phyloP scores from a whole-genome alignment of 2,888 invertebrate genomes.

The Gisinianus flammeolus region DNA sequence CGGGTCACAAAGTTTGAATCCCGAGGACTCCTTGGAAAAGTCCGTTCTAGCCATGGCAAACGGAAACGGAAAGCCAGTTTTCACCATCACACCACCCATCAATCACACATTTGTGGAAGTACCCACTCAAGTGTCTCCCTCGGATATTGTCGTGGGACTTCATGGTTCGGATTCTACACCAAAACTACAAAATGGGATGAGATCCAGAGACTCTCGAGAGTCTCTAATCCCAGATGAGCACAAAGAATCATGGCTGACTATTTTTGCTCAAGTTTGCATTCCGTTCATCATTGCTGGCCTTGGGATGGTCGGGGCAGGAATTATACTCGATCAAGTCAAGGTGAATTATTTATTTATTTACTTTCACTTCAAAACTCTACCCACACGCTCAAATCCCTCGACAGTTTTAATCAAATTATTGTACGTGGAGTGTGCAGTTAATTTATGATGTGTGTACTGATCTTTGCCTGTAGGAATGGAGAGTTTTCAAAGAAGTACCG shows the following conservation, averaged over 20 bases:
- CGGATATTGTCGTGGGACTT: constrained; percentile 52
- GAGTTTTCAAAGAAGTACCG: constrained; percentile 72
- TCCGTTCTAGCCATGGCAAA: constrained; percentile 38
- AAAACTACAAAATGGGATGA: constrained; percentile 51
- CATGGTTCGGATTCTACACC: constrained; percentile 55
- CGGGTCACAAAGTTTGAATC: constrained; percentile 32
- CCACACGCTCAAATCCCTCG: no score
- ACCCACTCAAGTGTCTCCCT: constrained; percentile 37
- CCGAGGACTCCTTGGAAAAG: constrained; percentile 30
- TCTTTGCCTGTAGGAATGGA: constrained; percentile 69
- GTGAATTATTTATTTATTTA: neutral
- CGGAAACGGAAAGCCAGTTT: constrained; percentile 48
- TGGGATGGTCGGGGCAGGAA: constrained; percentile 89
- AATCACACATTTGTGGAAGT: constrained; percentile 37
- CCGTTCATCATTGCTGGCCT: constrained; percentile 81
- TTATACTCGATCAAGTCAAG: constrained; percentile 76
- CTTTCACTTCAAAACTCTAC: neutral
- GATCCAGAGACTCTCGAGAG: constrained; percentile 56
- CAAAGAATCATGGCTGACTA: constrained; percentile 70
- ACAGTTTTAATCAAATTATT: no score
- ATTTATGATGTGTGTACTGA: neutral
- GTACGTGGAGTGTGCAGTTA: no score
- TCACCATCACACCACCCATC: constrained; percentile 53
- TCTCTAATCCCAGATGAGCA: constrained; percentile 49
- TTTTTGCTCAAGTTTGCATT: constrained; percentile 79